These are phyloP conservation scores for Chelonus insularis DNA, from an alignment of 1,140 invertebrate species.

Conservation along the genomic window DNA sequence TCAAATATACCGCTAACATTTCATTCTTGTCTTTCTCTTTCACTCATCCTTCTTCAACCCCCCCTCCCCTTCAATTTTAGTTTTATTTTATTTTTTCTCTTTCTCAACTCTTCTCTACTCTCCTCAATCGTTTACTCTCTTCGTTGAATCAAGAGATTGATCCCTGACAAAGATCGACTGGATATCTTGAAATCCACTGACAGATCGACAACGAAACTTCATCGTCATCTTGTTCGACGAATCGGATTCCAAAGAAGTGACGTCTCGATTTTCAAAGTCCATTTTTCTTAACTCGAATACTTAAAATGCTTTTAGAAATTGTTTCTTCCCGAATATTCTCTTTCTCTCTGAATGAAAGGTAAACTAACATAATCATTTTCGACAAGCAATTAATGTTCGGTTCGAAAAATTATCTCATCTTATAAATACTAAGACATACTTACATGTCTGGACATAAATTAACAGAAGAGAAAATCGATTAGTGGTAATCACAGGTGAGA, in stretches of 20 bases:
- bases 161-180: slow-evolving; percentile 12
- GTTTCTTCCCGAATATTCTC: no score
- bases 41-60: no score
- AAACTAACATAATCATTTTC: slow-evolving; percentile 3
- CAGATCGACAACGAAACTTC: slow-evolving; percentile 19
- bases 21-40: no score
- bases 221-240: slow-evolving; percentile 18
- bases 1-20: no score
- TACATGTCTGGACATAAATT: neutral
- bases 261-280: slow-evolving; percentile 16
- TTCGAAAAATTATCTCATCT: neutral
- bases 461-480: slow-evolving; percentile 5
- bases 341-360: slow-evolving; percentile 1
- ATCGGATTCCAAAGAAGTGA: slow-evolving; percentile 12
- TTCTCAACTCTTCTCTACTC: neutral
- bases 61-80: no score
- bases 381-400: neutral
- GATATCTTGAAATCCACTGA: slow-evolving; percentile 18
- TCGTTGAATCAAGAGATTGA: slow-evolving; percentile 9
- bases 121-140: neutral
- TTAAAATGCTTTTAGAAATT: no score
- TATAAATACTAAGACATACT: neutral
- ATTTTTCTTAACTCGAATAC: slow-evolving; percentile 4
- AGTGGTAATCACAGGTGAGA: neutral
- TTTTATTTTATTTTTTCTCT: neutral